Base-by-base conservation (phyloP, 1,140 invertebrate species). In the Frieseomelitta varia region DNA sequence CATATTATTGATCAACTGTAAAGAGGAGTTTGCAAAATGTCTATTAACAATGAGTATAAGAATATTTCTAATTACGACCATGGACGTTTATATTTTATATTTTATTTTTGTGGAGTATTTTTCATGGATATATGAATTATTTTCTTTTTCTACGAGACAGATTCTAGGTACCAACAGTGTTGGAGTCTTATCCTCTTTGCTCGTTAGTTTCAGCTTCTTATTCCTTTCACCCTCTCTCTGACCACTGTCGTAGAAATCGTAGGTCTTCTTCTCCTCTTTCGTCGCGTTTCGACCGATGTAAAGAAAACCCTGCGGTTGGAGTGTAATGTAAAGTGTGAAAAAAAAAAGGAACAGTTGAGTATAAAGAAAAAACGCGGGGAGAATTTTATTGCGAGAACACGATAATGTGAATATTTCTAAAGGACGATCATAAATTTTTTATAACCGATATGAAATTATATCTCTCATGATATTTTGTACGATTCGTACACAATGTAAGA, bases 281-380 rank as follows among this genome's bases (percentile, higher is more conserved):
- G 27, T 74, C 19, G 27, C 79, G 53, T 86, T 82, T 77, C 69
- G 68, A 51, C 68, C 68, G 77, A 75, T 72, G 58, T 73, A 61
- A 30, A 30, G 68, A 85, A 68, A 78, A 82, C 47, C 73, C 30
- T 67, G 51, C 53, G 75, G 85, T 63, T 74, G 39, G 68, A n/a
- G 58, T n/a, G 24, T 61, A 61, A 61, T 21, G 3, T n/a, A 1
- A 61, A 61, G n/a, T 61, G 24, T 12, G 39, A 61, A 61, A 19
- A 24, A 1, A 61, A 12, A 24, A 12, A 24, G 3, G 11, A 47
- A 8, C 0, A 24, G 11, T 24, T 4, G 24, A 61, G 11, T 47
- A 47, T 8, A 47, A 6, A 47, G 39, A 47, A 47, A 47, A 47
- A 6, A 24, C 21, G 11, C 12, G 12, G 12, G 24, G 14, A 12